Evolutionary conservation across 2,888 invertebrate genomes (phyloP).

Genomic region (Atethmia centrago): DNA sequence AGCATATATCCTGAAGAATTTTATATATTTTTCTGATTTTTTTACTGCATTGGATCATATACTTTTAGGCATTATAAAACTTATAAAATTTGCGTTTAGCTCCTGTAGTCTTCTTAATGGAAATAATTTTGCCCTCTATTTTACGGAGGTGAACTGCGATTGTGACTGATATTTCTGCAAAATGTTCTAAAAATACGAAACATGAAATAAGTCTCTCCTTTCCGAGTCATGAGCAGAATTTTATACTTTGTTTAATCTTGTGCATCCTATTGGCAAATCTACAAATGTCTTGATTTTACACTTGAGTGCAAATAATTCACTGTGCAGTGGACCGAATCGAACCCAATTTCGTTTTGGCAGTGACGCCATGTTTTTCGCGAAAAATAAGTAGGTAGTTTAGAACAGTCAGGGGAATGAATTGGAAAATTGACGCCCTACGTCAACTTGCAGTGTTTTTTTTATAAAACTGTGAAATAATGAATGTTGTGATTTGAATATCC

Average conservation of each 20-base stretch:
- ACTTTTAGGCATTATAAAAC: no score
- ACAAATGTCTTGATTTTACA: slow-evolving; percentile 49
- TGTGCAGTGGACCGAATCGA: slow-evolving; percentile 11
- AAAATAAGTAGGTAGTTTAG: not conserved
- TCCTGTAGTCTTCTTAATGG: no score
- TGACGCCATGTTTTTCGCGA: slow-evolving; percentile 1
- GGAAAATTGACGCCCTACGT: not conserved
- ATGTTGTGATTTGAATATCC: not conserved
- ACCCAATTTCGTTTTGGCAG: not conserved
- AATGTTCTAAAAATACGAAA: slow-evolving; percentile 1
- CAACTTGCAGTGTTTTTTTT: not conserved
- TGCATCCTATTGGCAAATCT: slow-evolving; percentile 28
- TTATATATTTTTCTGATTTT: no score
- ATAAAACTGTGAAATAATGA: not conserved
- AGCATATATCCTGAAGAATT: no score
- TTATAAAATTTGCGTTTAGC: no score
- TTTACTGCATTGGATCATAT: no score
- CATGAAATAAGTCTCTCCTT: slow-evolving; percentile 1
- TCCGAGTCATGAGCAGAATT: not conserved
- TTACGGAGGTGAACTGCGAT: no score
- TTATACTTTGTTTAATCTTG: slow-evolving; percentile 32
- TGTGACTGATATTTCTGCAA: not conserved
- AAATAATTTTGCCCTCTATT: no score
- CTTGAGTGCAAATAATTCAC: slow-evolving; percentile 24
- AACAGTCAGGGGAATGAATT: not conserved